A percentile compares a stretch with the other conserved stretches of the same genome.
Conservation (phyloP, 2,113 vertebrate genomes). For the Syngnathus scovelli region DNA sequence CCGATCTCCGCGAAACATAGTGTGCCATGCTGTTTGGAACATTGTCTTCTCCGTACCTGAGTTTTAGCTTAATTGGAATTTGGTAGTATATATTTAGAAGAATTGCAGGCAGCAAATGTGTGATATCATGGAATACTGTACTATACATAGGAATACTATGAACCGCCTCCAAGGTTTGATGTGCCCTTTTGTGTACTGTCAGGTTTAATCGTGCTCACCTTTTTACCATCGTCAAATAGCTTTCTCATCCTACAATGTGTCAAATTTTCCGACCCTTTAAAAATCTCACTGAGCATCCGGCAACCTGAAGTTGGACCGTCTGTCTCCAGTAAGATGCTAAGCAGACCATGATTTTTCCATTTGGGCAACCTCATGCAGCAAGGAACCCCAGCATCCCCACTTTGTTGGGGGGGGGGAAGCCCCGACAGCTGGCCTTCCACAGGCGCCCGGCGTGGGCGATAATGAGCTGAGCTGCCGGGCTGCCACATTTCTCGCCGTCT, state of each 20-base stretch:
- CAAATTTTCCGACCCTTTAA: neutral
- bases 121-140: neutral
- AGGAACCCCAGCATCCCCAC: constrained; percentile 14
- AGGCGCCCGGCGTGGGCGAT: constrained; percentile 52
- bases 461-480: constrained; percentile 59
- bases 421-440: constrained; percentile 38
- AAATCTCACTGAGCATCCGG: neutral
- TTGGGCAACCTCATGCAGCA: neutral
- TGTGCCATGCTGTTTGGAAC: too few species aligned
- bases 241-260: neutral
- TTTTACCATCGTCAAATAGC: neutral
- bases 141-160: neutral
- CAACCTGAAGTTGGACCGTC: neutral
- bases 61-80: too few species aligned
- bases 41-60: too few species aligned
- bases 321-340: neutral
- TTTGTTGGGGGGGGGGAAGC: constrained; percentile 14
- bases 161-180: neutral
- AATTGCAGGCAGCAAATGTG: too few species aligned
- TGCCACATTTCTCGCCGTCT: constrained; percentile 53
- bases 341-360: neutral
- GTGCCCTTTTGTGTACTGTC: neutral
- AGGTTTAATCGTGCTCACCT: neutral
- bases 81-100: too few species aligned
- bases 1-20: too few species aligned